Conservation (phyloP, 64 coral and sea anemone genomes). For the Pachyseris speciosa region DNA sequence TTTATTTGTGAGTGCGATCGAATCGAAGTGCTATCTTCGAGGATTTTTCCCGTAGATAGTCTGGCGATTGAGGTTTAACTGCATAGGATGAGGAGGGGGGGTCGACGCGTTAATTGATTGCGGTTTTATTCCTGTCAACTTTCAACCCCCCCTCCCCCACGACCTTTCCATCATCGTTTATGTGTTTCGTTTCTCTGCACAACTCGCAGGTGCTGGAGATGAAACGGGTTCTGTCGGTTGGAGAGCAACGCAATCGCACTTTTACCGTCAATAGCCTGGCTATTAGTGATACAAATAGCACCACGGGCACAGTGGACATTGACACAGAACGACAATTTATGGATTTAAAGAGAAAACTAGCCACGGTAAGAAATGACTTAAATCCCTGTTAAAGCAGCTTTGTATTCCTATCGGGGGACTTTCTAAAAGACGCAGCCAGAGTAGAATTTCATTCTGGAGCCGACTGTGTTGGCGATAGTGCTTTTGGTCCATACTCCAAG, state of each 20-base stretch:
- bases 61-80: too few species aligned
- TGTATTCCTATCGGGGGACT: background rate
- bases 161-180: background rate
- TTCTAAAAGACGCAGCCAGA: too few species aligned
- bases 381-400: background rate
- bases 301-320: background rate
- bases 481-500: background rate
- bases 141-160: too few species aligned
- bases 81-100: too few species aligned
- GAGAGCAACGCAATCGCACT: slow-evolving; percentile 10
- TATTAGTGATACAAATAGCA: background rate
- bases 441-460: too few species aligned
- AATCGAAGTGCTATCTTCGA: too few species aligned
- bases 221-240: background rate
- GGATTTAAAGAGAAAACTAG: slow-evolving; percentile 10
- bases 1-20: too few species aligned
- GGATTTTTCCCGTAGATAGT: too few species aligned
- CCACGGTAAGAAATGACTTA: background rate
- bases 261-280: background rate
- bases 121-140: background rate
- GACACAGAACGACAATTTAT: slow-evolving; percentile 9
- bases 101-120: background rate
- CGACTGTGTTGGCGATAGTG: too few species aligned
- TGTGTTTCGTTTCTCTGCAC: background rate
- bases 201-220: background rate